phyloP scores from a whole-genome alignment of 1,140 invertebrate species.

The Scaptomyza montana region DNA sequence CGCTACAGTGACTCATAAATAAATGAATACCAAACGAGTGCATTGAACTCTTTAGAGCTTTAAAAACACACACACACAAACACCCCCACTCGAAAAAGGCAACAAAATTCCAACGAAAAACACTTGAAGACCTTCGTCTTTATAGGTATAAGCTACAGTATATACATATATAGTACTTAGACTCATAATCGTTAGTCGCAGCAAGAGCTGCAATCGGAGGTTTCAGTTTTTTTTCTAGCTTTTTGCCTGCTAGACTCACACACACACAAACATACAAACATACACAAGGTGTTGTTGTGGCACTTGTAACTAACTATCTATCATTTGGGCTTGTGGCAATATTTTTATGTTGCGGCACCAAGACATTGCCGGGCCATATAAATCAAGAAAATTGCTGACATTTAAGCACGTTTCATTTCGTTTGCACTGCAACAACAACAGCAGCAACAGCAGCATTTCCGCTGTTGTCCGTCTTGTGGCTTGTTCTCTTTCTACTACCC shows the following conservation, averaged over 20 bases:
- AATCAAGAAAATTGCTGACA: slow-evolving; percentile 82
- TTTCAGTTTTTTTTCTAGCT: no score
- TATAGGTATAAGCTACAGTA: not conserved
- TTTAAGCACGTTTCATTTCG: slow-evolving; percentile 79
- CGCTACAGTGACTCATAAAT: slow-evolving; percentile 58
- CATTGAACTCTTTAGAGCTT: slow-evolving; percentile 53
- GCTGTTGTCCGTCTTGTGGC: slow-evolving; percentile 15
- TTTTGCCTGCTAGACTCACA: slow-evolving; percentile 12
- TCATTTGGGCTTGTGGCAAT: slow-evolving; percentile 64
- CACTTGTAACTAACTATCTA: slow-evolving; percentile 75
- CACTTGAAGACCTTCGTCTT: slow-evolving; percentile 28
- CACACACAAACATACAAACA: not conserved
- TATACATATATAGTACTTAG: slow-evolving; percentile 10
- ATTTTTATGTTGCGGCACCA: slow-evolving; percentile 50
- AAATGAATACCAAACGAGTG: slow-evolving; percentile 55
- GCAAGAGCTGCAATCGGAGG: slow-evolving; percentile 49
- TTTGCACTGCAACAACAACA: slow-evolving; percentile 60
- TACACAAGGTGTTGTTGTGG: slow-evolving; percentile 50
- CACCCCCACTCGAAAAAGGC: slow-evolving; percentile 4
- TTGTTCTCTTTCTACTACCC: slow-evolving; percentile 32
- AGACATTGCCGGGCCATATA: slow-evolving; percentile 75
- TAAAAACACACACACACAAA: slow-evolving; percentile 3
- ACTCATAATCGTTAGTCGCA: slow-evolving; percentile 65
- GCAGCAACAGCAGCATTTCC: slow-evolving; percentile 68
- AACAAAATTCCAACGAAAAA: slow-evolving; percentile 38